Percentiles rank a stretch among this genome's conserved stretches.
These are phyloP conservation scores for Tenthredo amoena DNA, from an alignment of 2,888 invertebrate genomes.

Conservation along the genomic window DNA sequence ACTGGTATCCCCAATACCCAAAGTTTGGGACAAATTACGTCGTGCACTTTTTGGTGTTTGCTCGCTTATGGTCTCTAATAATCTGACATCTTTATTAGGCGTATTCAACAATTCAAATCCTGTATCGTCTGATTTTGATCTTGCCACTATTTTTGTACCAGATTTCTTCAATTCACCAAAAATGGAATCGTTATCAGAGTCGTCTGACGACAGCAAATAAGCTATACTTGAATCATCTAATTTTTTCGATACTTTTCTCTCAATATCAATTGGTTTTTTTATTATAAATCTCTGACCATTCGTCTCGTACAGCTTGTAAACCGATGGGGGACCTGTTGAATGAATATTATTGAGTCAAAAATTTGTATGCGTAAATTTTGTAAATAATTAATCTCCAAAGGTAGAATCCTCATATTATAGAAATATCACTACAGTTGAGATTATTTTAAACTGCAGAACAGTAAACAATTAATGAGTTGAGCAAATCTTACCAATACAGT, in stretches of 20 bases:
- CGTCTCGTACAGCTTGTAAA: slow-evolving; percentile 56
- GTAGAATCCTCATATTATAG: not conserved
- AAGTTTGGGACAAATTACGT: slow-evolving; percentile 44
- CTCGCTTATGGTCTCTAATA: not conserved
- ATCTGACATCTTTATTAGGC: slow-evolving; percentile 26
- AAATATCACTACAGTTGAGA: not conserved
- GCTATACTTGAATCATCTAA: slow-evolving; percentile 53
- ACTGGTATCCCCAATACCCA: not conserved
- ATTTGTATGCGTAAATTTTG: not conserved
- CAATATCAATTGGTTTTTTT: slow-evolving; percentile 58
- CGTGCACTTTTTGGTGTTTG: slow-evolving; percentile 23
- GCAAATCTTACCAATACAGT: slow-evolving; percentile 55
- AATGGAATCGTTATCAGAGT: slow-evolving; percentile 42
- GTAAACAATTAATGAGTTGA: not conserved
- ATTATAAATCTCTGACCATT: slow-evolving; percentile 57
- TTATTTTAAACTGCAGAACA: not conserved
- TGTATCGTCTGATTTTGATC: slow-evolving; percentile 11
- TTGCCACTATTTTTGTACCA: slow-evolving; percentile 3
- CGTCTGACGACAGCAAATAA: slow-evolving; percentile 50
- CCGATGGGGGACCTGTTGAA: slow-evolving; percentile 59
- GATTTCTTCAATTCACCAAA: slow-evolving; percentile 9
- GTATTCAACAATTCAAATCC: slow-evolving; percentile 14
- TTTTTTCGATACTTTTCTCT: slow-evolving; percentile 51
- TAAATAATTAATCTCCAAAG: not conserved
- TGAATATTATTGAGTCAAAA: not conserved